Percentiles rank a stretch among this genome's conserved stretches.
phyloP scores from a whole-genome alignment of 2,113 vertebrate species.

The Typhlomys cinereus region DNA sequence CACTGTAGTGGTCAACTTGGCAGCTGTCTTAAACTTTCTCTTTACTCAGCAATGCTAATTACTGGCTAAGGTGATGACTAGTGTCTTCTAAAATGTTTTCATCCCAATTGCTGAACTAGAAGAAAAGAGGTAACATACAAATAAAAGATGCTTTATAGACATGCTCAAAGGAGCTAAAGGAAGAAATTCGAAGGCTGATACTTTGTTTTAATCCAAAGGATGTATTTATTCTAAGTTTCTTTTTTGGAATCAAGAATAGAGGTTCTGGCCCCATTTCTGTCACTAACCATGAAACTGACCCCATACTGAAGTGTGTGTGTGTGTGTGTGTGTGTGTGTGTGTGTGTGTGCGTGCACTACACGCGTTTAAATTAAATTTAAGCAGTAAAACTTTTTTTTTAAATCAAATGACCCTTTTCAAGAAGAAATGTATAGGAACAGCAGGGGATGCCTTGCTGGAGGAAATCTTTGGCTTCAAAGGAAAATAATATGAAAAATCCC shows the following conservation, averaged over 20 bases:
- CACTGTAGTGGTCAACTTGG: constrained; percentile 68
- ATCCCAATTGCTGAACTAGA: constrained; percentile 69
- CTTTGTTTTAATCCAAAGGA: constrained; percentile 4
- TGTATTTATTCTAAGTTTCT: background rate
- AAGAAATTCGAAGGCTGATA: background rate
- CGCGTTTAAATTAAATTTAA: too few relatives aligned
- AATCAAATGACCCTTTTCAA: background rate
- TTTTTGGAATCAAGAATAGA: constrained; percentile 2
- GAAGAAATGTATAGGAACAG: background rate
- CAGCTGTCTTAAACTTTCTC: constrained; percentile 72
- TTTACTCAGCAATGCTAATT: constrained; percentile 68
- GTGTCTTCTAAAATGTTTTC: constrained; percentile 67
- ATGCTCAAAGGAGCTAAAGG: constrained; percentile 25
- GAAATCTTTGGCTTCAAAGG: background rate
- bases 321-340: too few relatives aligned
- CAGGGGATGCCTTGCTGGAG: background rate
- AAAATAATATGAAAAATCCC: background rate
- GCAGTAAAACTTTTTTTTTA: background rate
- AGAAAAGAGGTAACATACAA: constrained; percentile 73
- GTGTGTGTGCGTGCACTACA: too few relatives aligned
- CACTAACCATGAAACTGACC: background rate
- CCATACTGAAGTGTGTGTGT: background rate
- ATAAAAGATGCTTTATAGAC: constrained; percentile 51
- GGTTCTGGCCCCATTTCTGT: background rate
- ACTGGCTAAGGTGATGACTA: constrained; percentile 52